Evolutionary conservation across 1,140 invertebrate species (phyloP).

Genomic region (Episyrphus balteatus): DNA sequence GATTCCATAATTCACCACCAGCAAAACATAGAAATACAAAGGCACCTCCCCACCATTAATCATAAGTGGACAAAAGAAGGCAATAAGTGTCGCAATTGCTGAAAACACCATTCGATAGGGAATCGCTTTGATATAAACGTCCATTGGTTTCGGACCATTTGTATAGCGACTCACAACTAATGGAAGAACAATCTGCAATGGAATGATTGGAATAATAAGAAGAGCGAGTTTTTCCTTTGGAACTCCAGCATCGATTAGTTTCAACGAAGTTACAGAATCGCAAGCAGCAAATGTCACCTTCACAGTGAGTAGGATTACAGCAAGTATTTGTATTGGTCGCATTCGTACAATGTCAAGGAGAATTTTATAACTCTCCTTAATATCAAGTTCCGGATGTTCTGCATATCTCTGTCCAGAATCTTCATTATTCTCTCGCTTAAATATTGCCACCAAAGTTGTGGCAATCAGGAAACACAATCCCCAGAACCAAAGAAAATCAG

Average conservation of each 20-base stretch:
- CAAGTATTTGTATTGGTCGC: slow-evolving; percentile 64
- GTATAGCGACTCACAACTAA: slow-evolving; percentile 81
- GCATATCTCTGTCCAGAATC: slow-evolving; percentile 33
- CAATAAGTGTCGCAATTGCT: slow-evolving; percentile 67
- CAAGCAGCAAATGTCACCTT: slow-evolving; percentile 96
- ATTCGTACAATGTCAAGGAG: slow-evolving; percentile 76
- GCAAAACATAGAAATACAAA: slow-evolving; percentile 64
- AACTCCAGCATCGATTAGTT: slow-evolving; percentile 89
- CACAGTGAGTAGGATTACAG: slow-evolving; percentile 74
- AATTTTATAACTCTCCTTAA: slow-evolving; percentile 74
- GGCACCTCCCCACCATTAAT: slow-evolving; percentile 55
- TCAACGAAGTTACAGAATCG: slow-evolving; percentile 88
- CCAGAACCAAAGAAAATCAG: slow-evolving; percentile 92
- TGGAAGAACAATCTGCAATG: slow-evolving; percentile 89
- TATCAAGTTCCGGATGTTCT: slow-evolving; percentile 45
- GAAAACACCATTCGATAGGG: slow-evolving; percentile 80
- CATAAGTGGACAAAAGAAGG: slow-evolving; percentile 76
- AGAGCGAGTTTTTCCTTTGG: slow-evolving; percentile 91
- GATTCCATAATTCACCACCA: slow-evolving; percentile 69
- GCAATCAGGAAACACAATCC: slow-evolving; percentile 81
- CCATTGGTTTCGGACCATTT: slow-evolving; percentile 74
- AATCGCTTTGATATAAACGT: slow-evolving; percentile 80
- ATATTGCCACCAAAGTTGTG: slow-evolving; percentile 79
- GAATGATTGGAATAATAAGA: slow-evolving; percentile 82
- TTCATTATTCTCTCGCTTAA: slow-evolving; percentile 71